A percentile compares a stretch with the other conserved stretches of the same genome.
Conservation (phyloP, 2,113 vertebrate genomes). For the Himantopus leucocephalus region DNA sequence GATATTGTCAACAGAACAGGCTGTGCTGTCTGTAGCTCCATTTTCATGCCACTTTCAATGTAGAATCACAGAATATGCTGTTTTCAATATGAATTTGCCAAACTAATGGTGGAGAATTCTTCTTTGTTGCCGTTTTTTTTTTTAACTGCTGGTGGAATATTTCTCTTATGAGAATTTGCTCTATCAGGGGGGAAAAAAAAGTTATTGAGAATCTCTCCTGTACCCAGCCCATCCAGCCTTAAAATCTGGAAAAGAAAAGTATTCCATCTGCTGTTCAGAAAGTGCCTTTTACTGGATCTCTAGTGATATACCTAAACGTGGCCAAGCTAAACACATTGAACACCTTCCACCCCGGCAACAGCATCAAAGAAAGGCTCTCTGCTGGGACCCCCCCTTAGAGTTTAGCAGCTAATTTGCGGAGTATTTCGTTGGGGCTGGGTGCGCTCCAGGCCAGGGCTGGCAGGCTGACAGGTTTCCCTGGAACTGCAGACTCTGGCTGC, state of each 20-base stretch:
- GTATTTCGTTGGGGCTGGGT: background rate
- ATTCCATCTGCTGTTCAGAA: background rate
- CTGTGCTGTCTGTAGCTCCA: background rate
- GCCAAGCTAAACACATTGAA: background rate
- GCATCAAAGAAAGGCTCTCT: background rate
- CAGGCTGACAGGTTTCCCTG: background rate
- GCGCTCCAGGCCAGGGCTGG: background rate
- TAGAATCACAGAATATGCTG: background rate
- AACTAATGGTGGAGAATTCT: background rate
- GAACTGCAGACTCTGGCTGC: background rate
- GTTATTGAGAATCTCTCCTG: background rate
- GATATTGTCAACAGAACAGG: conserved; percentile 1
- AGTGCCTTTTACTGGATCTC: background rate
- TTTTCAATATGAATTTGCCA: background rate
- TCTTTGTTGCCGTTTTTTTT: background rate
- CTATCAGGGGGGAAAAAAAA: background rate
- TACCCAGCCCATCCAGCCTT: background rate
- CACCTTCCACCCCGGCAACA: background rate
- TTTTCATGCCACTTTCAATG: background rate
- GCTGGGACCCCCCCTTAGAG: background rate
- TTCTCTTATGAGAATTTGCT: background rate
- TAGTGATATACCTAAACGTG: background rate
- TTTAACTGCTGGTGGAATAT: background rate
- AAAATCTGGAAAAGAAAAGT: background rate
- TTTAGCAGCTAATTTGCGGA: background rate